phyloP scores from a whole-genome alignment of 2,113 vertebrate species.

The Sialia sialis region DNA sequence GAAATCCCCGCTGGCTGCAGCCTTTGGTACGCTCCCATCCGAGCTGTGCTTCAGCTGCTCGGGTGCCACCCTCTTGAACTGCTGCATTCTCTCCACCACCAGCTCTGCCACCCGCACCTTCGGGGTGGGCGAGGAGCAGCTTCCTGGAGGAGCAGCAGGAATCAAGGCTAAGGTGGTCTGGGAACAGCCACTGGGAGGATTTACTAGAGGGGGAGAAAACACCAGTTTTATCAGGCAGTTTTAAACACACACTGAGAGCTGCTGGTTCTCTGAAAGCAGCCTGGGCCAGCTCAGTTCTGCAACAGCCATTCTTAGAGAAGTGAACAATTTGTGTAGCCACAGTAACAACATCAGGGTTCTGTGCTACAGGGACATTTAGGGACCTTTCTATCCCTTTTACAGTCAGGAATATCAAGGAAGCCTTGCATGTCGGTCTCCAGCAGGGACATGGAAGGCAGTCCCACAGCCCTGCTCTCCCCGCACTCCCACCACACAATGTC shows the following conservation, averaged over 20 bases:
- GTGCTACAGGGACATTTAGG: background rate
- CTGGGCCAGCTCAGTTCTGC: background rate
- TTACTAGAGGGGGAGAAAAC: slow-evolving; percentile 22
- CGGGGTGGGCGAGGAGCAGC: background rate
- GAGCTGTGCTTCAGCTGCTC: slow-evolving; percentile 69
- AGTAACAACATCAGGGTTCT: background rate
- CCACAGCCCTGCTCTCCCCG: background rate
- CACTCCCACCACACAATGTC: accelerated
- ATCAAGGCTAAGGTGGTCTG: background rate
- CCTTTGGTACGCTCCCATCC: background rate
- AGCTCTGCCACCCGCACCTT: slow-evolving; percentile 70
- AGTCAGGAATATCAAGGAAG: background rate
- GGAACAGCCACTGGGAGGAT: background rate
- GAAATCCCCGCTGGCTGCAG: background rate
- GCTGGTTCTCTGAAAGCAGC: background rate
- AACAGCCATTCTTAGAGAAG: background rate
- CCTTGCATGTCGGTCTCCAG: background rate
- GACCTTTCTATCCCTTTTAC: background rate
- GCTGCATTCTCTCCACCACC: slow-evolving; percentile 85
- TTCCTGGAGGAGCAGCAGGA: background rate
- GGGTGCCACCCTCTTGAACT: slow-evolving; percentile 82
- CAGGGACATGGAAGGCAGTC: background rate
- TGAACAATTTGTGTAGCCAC: background rate
- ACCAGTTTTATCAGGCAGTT: background rate
- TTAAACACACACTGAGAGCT: background rate